Evolutionary conservation across 2,797 vertebrate genomes (phyloP).

Genomic region (Bryconaethiops microstoma): DNA sequence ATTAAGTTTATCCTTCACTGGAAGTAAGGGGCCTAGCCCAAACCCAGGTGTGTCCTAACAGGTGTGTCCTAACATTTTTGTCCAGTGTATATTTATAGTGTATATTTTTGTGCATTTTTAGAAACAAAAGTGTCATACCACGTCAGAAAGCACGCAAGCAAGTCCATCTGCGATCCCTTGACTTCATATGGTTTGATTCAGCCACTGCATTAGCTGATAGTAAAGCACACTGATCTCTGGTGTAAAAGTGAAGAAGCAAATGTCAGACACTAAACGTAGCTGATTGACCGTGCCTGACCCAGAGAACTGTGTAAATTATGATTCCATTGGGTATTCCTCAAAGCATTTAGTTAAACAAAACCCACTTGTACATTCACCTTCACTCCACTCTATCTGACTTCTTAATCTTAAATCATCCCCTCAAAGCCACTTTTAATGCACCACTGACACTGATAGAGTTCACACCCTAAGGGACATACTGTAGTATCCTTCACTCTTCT

Average conservation of each 20-base stretch:
- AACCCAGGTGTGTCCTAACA: no score
- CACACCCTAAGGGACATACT: constrained; percentile 9
- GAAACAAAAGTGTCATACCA: neutral
- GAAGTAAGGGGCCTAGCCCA: no score
- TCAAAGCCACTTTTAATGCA: constrained; percentile 15
- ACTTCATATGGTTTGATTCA: no score
- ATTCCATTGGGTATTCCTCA: neutral
- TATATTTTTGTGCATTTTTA: neutral
- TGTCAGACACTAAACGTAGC: neutral
- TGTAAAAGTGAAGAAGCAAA: no score
- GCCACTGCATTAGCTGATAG: no score
- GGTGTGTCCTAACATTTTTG: no score
- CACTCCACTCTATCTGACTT: constrained; percentile 22
- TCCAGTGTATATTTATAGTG: no score
- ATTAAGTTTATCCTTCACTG: no score
- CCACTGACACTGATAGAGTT: constrained; percentile 6
- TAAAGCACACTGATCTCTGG: no score
- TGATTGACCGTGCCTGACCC: neutral
- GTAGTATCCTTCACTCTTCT: constrained; percentile 25
- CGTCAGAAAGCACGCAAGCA: no score
- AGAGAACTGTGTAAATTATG: neutral
- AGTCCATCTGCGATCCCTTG: no score
- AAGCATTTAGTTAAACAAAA: neutral
- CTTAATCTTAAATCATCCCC: constrained; percentile 34
- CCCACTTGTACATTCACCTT: constrained; percentile 18